phyloP scores from a whole-genome alignment of 2,888 invertebrate species.

The Hydraecia micacea region DNA sequence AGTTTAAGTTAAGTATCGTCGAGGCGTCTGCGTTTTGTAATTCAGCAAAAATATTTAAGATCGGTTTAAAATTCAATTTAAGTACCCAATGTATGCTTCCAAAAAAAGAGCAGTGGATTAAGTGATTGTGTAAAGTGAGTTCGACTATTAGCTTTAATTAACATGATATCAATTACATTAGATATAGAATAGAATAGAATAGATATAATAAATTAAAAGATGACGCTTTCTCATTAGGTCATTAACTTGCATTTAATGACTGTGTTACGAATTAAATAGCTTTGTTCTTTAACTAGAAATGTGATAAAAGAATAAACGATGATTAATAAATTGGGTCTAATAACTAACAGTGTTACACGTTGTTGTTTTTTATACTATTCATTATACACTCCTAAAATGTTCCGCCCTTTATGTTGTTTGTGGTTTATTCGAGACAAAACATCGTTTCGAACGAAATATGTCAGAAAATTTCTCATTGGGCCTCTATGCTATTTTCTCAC shows the following conservation, averaged over 20 bases:
- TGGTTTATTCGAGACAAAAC: background rate
- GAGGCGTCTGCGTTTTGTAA: background rate
- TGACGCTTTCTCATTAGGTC: background rate
- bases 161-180: background rate
- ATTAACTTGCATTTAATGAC: background rate
- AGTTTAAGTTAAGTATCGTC: background rate
- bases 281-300: background rate
- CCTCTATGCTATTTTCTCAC: background rate
- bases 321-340: constrained; percentile 10
- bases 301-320: constrained; percentile 6
- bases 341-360: background rate
- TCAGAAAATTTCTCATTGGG: background rate
- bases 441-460: background rate
- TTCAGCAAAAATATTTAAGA: too few species aligned
- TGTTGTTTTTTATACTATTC: background rate
- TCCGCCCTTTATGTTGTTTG: background rate
- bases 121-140: background rate
- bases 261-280: background rate
- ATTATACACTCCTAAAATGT: background rate
- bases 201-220: background rate
- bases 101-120: background rate
- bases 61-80: background rate
- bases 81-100: background rate
- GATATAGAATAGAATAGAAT: too few species aligned
- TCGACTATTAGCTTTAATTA: background rate